phyloP scores from a whole-genome alignment of 2,888 invertebrate genomes.

The Pseudococcus viburni region DNA sequence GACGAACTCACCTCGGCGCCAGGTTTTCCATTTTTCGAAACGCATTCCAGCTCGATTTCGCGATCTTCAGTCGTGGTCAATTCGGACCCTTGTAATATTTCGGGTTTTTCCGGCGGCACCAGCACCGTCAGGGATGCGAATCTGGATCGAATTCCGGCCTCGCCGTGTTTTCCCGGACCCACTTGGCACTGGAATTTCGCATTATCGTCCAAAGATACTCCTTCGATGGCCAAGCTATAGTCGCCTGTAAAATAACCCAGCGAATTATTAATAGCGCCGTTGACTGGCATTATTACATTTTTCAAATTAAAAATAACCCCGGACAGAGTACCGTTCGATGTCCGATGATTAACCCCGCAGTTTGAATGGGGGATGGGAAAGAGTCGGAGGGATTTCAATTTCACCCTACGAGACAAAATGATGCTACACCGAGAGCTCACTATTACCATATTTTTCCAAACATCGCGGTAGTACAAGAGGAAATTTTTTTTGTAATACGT shows the following conservation, averaged over 20 bases:
- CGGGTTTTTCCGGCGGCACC: constrained; percentile 92
- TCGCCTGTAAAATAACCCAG: constrained; percentile 78
- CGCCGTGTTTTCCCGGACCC: constrained; percentile 82
- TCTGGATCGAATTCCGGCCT: constrained; percentile 87
- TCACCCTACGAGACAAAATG: constrained; percentile 14
- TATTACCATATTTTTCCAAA: constrained; percentile 22
- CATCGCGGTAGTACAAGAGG: not conserved
- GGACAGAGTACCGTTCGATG: not conserved
- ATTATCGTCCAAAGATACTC: constrained; percentile 92
- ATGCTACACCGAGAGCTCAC: not conserved
- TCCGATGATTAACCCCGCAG: not conserved
- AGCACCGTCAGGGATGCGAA: constrained; percentile 89
- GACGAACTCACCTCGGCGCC: constrained; percentile 87
- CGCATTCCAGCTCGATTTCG: constrained; percentile 91
- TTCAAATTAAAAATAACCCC: not conserved
- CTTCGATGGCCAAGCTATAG: constrained; percentile 90
- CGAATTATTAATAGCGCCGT: not conserved
- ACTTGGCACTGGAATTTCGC: constrained; percentile 96
- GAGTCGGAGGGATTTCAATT: not conserved
- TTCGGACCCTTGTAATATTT: constrained; percentile 87
- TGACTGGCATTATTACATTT: not conserved
- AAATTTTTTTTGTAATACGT: constrained; percentile 23
- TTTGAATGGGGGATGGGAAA: not conserved
- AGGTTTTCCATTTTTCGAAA: constrained; percentile 92
- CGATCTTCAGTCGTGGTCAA: constrained; percentile 91